Base-by-base conservation (phyloP, 2,113 vertebrate species). In the Dipodomys merriami region DNA sequence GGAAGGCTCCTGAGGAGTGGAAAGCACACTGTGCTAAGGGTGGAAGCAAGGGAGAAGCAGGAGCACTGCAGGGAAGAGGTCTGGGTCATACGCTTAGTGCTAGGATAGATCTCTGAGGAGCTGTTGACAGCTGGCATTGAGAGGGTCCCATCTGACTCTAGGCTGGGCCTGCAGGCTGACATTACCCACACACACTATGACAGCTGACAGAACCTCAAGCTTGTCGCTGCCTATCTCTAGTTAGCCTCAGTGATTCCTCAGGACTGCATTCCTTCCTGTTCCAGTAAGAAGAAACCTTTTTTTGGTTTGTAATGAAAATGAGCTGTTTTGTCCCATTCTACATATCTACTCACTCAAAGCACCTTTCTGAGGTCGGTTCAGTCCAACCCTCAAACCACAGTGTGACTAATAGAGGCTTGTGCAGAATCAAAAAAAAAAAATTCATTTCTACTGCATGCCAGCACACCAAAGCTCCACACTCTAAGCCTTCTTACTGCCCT, bases 301-400 rank as follows among this genome's bases (percentile, higher is more conserved):
- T n/a, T 64, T 65, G 29, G 25, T 57, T 81, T 78, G 76, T 30
- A 90, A 80, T 46, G 13, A 23, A 96, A 94, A 91, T 77, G 62
- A 83, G 2, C 23, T 27, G 25, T 27, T 25, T 11, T 78, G 19
- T 46, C 23, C 46, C 16, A 5, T 29, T 60, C n/a, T 18, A 60
- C 6, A 29, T 30, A 19, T 39, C 12, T 33, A 20, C 76, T 91
- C 64, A 30, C 19, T 82, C 65, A 82, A 68, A 91, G 49, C 6
- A 78, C 9, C 39, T 67, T 19, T 67, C 64, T 57, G 2, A 92
- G 39, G 7, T 27, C 15, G 27, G 57, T 46, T 88, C 23, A 29
- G 15, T 23, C 39, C 64, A 79, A 30, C 46, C 30, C 8, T 87
- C 20, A n/a, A 73, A 60, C 39, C 30, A 22, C 67, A 76, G 19